Evolutionary conservation across 1,140 invertebrate species (phyloP).

Genomic region (Amyelois transitella): DNA sequence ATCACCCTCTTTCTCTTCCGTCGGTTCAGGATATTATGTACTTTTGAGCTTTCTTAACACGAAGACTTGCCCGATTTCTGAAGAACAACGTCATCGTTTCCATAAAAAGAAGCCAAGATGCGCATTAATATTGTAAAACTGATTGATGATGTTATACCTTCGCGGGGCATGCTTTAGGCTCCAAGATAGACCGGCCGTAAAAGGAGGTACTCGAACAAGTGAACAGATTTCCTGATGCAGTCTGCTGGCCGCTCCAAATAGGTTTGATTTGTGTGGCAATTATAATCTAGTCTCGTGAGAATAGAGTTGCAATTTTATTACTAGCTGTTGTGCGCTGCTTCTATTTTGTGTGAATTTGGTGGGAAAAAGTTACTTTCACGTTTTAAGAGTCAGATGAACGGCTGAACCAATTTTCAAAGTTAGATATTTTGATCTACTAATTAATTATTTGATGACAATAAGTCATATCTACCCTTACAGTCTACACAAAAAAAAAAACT

Average conservation of each 20-base stretch:
- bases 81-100: background rate
- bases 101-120: background rate
- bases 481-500: too few relatives aligned
- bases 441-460: too few relatives aligned
- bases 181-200: background rate
- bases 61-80: too few relatives aligned
- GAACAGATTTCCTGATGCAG: background rate
- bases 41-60: too few relatives aligned
- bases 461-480: too few relatives aligned
- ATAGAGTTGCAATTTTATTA: background rate
- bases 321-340: background rate
- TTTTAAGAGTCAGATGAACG: too few relatives aligned
- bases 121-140: background rate
- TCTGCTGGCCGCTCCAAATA: background rate
- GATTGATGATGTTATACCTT: background rate
- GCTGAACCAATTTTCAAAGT: too few relatives aligned
- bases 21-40: too few relatives aligned
- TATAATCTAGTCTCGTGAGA: background rate
- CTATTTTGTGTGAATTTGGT: too few relatives aligned
- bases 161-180: background rate
- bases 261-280: background rate
- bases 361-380: too few relatives aligned
- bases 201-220: background rate
- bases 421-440: too few relatives aligned
- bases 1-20: too few relatives aligned